These are phyloP conservation scores for Mycalesis mineus DNA, from an alignment of 2,888 invertebrate genomes.

Conservation along the genomic window DNA sequence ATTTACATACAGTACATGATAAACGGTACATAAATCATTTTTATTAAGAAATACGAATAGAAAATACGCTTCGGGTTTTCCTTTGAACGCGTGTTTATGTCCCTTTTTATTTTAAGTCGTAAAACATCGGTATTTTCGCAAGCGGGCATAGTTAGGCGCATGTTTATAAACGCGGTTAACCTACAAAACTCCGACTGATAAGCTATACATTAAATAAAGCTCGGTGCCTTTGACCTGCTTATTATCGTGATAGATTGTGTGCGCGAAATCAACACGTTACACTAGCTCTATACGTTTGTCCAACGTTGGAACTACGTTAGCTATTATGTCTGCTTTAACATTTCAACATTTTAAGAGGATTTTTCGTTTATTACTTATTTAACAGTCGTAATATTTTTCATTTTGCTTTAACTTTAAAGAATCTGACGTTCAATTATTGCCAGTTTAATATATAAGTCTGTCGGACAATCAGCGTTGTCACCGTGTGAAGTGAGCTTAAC, in stretches of 20 bases:
- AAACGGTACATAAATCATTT: constrained; percentile 18
- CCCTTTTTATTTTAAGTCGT: constrained; percentile 18
- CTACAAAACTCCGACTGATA: constrained; percentile 44
- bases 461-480: too few relatives aligned
- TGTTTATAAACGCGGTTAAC: constrained; percentile 29
- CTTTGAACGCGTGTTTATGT: constrained; percentile 19
- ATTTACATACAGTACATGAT: background rate
- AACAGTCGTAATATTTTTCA: too few relatives aligned
- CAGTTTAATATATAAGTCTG: too few relatives aligned
- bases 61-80: constrained; percentile 11
- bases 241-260: constrained; percentile 51
- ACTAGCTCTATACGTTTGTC: too few relatives aligned
- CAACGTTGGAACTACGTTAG: too few relatives aligned
- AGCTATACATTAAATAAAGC: constrained; percentile 27
- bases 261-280: constrained; percentile 30
- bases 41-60: constrained; percentile 14
- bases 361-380: too few relatives aligned
- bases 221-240: constrained; percentile 51
- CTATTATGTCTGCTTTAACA: too few relatives aligned
- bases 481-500: background rate
- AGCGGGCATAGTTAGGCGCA: constrained; percentile 8
- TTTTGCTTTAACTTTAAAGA: too few relatives aligned
- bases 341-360: too few relatives aligned
- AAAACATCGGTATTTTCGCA: constrained; percentile 20
- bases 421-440: too few relatives aligned